phyloP scores from a whole-genome alignment of 2,888 invertebrate species.

The Ligdia adustata region DNA sequence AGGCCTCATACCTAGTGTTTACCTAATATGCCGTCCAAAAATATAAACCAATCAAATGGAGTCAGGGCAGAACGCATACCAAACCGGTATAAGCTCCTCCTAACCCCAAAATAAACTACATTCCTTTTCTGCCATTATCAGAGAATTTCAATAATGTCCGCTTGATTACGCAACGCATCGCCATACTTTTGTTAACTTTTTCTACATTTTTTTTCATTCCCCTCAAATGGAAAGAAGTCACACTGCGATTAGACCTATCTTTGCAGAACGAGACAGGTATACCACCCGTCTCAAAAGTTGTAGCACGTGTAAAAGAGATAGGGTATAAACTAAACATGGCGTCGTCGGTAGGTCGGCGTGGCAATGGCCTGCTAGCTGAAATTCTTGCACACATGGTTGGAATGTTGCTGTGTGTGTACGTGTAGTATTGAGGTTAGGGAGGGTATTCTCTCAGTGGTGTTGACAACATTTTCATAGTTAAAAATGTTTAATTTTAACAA shows the following conservation, averaged over 20 bases:
- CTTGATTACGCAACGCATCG: conserved; percentile 42
- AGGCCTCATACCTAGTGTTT: too few species aligned
- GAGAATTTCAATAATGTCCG: conserved; percentile 48
- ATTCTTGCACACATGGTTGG: conserved; percentile 58
- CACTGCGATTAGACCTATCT: conserved; percentile 57
- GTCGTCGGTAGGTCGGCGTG: conserved; percentile 63
- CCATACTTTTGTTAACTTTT: conserved; percentile 49
- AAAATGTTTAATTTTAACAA: too few species aligned
- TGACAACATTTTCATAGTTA: conserved; percentile 54
- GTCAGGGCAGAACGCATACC: conserved; percentile 11
- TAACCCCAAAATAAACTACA: conserved; percentile 23
- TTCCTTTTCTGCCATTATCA: conserved; percentile 45
- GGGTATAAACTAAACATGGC: conserved; percentile 71
- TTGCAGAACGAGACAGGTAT: conserved; percentile 53
- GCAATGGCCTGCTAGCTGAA: conserved; percentile 59
- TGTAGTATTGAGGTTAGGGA: conserved; percentile 56
- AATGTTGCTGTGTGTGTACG: conserved; percentile 54
- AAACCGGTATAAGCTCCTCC: conserved; percentile 26
- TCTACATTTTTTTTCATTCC: conserved; percentile 57
- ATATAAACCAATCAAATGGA: conserved; percentile 15
- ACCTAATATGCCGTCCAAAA: conserved; percentile 1
- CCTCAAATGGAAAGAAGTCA: conserved; percentile 71
- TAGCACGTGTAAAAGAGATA: conserved; percentile 51
- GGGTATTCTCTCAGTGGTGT: conserved; percentile 54
- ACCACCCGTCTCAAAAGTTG: conserved; percentile 46